Evolutionary conservation across 92 coral and sea anemone genomes (phyloP).

Genomic region (Phenganax marumi): DNA sequence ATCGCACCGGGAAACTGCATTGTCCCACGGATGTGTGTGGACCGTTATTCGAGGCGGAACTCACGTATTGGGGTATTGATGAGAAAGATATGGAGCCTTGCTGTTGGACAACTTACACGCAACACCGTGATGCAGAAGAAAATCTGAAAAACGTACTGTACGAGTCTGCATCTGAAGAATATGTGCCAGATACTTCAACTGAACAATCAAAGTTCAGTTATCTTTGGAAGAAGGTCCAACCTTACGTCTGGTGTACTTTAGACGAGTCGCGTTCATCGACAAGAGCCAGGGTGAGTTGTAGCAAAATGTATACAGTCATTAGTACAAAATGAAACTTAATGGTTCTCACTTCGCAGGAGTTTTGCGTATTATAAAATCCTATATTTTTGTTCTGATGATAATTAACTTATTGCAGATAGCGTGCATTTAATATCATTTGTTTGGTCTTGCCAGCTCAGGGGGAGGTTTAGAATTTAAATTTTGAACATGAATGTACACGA

Average conservation of each 20-base stretch:
- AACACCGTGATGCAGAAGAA: constrained; percentile 94
- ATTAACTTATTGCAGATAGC: not conserved
- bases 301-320: not conserved
- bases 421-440: constrained; percentile 14
- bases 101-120: constrained; percentile 93
- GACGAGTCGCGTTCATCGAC: constrained; percentile 94
- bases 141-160: constrained; percentile 80
- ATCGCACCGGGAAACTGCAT: constrained; percentile 96
- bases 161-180: constrained; percentile 69
- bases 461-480: not conserved
- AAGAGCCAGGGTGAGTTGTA: constrained; percentile 76
- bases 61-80: constrained; percentile 95
- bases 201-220: not conserved
- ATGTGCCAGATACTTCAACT: not conserved
- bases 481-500: not conserved
- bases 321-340: not conserved
- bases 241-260: constrained; percentile 86
- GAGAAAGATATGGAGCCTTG: constrained; percentile 99
- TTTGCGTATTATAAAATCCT: not conserved
- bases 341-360: not conserved
- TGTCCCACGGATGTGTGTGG: constrained; percentile 93
- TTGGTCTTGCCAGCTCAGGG: constrained; percentile 14
- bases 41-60: constrained; percentile 91
- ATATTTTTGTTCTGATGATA: constrained; percentile 6
- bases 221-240: constrained; percentile 78